phyloP scores from a whole-genome alignment of 2,888 invertebrate genomes.

The Lepidonotus clava region DNA sequence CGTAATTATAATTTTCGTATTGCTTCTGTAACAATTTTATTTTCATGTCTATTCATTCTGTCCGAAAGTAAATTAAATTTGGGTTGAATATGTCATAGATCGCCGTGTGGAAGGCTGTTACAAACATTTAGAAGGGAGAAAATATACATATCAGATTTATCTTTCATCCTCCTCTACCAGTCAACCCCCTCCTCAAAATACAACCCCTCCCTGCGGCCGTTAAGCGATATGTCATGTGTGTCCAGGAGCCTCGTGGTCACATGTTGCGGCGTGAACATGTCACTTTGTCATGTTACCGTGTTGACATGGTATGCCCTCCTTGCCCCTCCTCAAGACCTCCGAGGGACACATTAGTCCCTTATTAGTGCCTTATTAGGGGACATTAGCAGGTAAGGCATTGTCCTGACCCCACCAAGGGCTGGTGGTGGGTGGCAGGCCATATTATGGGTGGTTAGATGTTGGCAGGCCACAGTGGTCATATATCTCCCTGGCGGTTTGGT shows the following conservation, averaged over 20 bases:
- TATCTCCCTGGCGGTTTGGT: not conserved
- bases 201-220: too few relatives aligned
- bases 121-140: too few relatives aligned
- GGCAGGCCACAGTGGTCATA: constrained; percentile 25
- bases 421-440: not conserved
- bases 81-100: too few relatives aligned
- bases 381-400: constrained; percentile 1
- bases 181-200: too few relatives aligned
- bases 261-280: not conserved
- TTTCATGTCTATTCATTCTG: too few relatives aligned
- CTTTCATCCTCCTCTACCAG: too few relatives aligned
- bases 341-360: constrained; percentile 33
- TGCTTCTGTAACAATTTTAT: too few relatives aligned
- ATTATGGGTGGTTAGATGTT: not conserved
- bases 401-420: not conserved
- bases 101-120: too few relatives aligned
- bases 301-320: not conserved
- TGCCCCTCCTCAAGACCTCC: not conserved
- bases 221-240: not conserved
- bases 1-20: too few relatives aligned
- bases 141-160: too few relatives aligned
- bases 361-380: constrained; percentile 30
- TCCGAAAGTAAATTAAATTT: too few relatives aligned
- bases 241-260: not conserved
- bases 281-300: not conserved